A percentile compares a stretch with the other conserved stretches of the same genome.
Conservation (phyloP, 2,888 invertebrate genomes). For the Ectobius pallidus region DNA sequence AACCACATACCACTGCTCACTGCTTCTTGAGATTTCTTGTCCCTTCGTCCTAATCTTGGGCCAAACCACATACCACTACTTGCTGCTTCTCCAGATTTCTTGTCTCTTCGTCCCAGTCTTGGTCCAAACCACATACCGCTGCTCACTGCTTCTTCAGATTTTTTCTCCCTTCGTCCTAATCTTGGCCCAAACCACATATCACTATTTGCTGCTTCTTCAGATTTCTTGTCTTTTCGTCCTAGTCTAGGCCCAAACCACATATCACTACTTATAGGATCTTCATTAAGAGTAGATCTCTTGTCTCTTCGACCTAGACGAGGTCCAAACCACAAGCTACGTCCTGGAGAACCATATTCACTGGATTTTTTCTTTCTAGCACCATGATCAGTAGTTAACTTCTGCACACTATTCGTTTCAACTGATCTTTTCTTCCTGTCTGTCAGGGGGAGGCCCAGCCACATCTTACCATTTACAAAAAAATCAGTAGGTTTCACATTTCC, state of each 20-base stretch:
- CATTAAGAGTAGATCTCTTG: not conserved
- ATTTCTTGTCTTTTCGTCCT: not conserved
- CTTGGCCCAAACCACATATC: constrained; percentile 1
- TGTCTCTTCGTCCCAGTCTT: not conserved
- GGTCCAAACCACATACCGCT: not conserved
- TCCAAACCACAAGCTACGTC: not conserved
- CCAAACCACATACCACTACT: not conserved
- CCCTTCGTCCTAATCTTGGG: not conserved
- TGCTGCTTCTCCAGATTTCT: not conserved
- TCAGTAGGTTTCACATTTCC: too few relatives aligned
- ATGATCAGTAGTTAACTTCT: too few relatives aligned
- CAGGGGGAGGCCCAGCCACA: not conserved
- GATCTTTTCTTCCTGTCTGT: not conserved
- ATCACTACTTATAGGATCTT: not conserved
- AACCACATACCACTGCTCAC: not conserved
- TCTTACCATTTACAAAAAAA: not conserved
- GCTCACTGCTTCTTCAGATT: not conserved
- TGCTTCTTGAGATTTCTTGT: not conserved
- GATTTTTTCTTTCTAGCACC: not conserved
- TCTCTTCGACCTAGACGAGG: not conserved
- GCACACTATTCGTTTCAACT: not conserved
- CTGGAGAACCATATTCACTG: not conserved
- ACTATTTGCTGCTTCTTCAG: not conserved
- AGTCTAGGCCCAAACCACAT: not conserved
- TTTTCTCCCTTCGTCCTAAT: not conserved